Conservation (phyloP, 2,888 invertebrate species). For the Sphinx pinastri region DNA sequence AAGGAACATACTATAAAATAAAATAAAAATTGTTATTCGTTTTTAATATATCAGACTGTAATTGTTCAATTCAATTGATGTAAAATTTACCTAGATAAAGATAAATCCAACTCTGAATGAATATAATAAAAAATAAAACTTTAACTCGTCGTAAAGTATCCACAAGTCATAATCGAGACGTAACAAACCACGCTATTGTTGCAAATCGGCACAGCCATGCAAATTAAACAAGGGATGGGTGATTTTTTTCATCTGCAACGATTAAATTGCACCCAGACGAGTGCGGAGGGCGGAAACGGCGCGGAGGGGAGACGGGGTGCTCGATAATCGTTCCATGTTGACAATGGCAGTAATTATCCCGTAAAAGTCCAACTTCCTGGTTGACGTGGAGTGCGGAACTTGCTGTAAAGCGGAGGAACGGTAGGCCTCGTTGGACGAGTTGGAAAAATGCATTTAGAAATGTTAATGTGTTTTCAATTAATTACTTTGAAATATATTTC, state of each 20-base stretch:
- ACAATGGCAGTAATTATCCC: slow-evolving; percentile 61
- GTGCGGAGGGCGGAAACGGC: slow-evolving; percentile 42
- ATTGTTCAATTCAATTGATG: too few species aligned
- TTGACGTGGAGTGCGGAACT: slow-evolving; percentile 24
- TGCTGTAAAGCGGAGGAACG: slow-evolving; percentile 10
- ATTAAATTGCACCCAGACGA: slow-evolving; percentile 49
- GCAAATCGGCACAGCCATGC: slow-evolving; percentile 53
- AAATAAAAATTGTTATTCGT: too few species aligned
- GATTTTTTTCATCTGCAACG: slow-evolving; percentile 53
- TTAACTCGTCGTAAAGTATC: not conserved
- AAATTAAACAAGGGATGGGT: slow-evolving; percentile 54
- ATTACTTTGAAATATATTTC: not conserved
- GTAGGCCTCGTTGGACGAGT: not conserved
- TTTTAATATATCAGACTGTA: too few species aligned
- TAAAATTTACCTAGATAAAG: too few species aligned
- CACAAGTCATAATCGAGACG: slow-evolving; percentile 34
- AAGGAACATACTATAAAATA: too few species aligned
- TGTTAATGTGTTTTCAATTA: not conserved
- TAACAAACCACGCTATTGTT: slow-evolving; percentile 51
- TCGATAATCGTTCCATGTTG: slow-evolving; percentile 57
- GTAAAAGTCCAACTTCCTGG: slow-evolving; percentile 47
- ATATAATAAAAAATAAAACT: not conserved
- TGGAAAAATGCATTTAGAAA: slow-evolving; percentile 9
- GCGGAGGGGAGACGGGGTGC: slow-evolving; percentile 42
- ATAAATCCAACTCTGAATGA: too few species aligned